Percentiles rank a stretch among this genome's conserved stretches.
These are phyloP conservation scores for Rhingia campestris DNA, from an alignment of 2,888 invertebrate genomes.

Conservation along the genomic window DNA sequence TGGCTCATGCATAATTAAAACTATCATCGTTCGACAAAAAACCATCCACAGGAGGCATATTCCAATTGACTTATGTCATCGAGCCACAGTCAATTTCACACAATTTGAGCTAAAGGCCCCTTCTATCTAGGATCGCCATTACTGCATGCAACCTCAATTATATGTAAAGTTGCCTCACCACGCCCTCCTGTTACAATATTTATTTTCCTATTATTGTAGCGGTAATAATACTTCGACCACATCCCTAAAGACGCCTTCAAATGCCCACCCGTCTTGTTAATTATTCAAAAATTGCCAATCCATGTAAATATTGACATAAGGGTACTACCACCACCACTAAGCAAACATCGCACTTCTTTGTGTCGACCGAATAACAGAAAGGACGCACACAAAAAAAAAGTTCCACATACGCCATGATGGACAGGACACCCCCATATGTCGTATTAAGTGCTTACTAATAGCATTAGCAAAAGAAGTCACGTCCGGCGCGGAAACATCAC, in stretches of 20 bases:
- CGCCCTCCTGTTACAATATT: not conserved
- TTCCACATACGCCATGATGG: conserved; percentile 48
- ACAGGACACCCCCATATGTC: conserved; percentile 28
- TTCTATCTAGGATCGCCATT: too few species aligned
- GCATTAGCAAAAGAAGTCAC: conserved; percentile 60
- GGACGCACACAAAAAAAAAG: not conserved
- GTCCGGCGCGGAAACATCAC: conserved; percentile 47
- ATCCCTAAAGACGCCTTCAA: too few species aligned
- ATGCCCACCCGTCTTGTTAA: conserved; percentile 19
- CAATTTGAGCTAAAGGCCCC: too few species aligned
- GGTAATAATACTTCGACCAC: conserved; percentile 2
- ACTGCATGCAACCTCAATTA: too few species aligned
- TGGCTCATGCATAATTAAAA: too few species aligned
- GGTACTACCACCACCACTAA: conserved; percentile 8
- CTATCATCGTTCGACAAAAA: too few species aligned
- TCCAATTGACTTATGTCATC: too few species aligned
- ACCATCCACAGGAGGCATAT: too few species aligned
- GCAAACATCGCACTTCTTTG: conserved; percentile 16
- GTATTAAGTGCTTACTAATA: conserved; percentile 38
- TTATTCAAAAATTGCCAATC: conserved; percentile 59
- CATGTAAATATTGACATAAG: conserved; percentile 51
- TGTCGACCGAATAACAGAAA: not conserved
- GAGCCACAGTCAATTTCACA: too few species aligned
- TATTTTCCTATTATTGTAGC: conserved; percentile 17
- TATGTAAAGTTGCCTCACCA: too few species aligned